A percentile compares a stretch with the other conserved stretches of the same genome.
Conservation (phyloP, 2,113 vertebrate genomes). For the Anser cygnoides region DNA sequence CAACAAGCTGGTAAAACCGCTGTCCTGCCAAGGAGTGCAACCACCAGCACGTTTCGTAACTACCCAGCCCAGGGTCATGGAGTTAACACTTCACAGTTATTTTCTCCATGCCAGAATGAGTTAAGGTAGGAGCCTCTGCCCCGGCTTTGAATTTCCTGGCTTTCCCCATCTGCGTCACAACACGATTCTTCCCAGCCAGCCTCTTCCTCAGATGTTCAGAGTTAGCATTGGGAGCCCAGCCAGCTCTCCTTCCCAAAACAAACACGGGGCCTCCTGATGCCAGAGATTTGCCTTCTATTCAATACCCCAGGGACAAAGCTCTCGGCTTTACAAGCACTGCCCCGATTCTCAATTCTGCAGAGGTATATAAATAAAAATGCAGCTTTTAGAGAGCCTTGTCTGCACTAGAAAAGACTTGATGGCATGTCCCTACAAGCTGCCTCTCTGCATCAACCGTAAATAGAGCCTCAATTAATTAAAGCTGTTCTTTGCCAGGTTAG, state of each 20-base stretch:
- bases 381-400: conserved; percentile 10
- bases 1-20: neutral
- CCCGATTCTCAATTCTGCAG: neutral
- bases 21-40: neutral
- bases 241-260: conserved; percentile 59
- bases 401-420: neutral
- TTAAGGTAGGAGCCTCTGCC: conserved; percentile 7
- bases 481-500: conserved; percentile 24
- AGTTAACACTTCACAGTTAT: neutral
- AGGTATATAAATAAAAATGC: conserved; percentile 15
- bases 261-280: conserved; percentile 18
- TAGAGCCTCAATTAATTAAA: conserved; percentile 52
- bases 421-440: neutral
- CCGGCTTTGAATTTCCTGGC: conserved; percentile 16
- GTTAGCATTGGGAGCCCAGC: conserved; percentile 13
- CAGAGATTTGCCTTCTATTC: conserved; percentile 44
- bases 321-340: neutral
- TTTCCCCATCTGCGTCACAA: neutral
- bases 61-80: neutral
- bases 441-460: conserved; percentile 27
- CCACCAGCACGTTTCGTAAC: fast-evolving
- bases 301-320: neutral
- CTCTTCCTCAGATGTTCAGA: conserved; percentile 57
- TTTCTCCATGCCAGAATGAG: neutral
- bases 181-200: conserved; percentile 51